A percentile compares a stretch with the other conserved stretches of the same genome.
These are phyloP conservation scores for Spinibarbus caldwelli DNA, from an alignment of 2,797 vertebrate genomes.

Conservation along the genomic window DNA sequence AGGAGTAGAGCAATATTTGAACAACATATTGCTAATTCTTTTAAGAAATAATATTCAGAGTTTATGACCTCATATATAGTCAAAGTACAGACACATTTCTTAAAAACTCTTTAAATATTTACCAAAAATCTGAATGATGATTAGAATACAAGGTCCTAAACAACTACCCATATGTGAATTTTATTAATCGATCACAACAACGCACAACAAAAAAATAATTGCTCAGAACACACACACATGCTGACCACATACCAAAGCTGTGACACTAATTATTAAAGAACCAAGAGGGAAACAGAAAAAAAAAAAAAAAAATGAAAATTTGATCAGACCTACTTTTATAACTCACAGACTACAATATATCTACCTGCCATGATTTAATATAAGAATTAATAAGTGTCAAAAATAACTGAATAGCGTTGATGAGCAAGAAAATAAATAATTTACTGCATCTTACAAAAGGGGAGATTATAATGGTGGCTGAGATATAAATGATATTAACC, in stretches of 20 bases:
- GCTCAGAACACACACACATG: conserved; percentile 47
- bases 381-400: neutral
- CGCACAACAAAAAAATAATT: conserved; percentile 4
- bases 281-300: neutral
- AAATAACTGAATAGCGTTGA: neutral
- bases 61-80: neutral
- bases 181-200: conserved; percentile 8
- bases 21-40: neutral
- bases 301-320: neutral
- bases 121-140: neutral
- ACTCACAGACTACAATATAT: neutral
- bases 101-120: neutral
- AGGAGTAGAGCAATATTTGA: neutral
- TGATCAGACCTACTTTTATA: neutral
- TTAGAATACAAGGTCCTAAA: neutral
- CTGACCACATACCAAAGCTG: conserved; percentile 45
- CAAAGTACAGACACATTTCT: neutral
- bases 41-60: neutral
- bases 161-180: neutral
- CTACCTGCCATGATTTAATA: neutral
- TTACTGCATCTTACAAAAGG: neutral
- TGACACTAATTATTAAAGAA: conserved; percentile 16
- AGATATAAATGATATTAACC: neutral
- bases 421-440: neutral
- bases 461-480: neutral